phyloP scores from a whole-genome alignment of 1,140 invertebrate genomes.

The Eumeta japonica region DNA sequence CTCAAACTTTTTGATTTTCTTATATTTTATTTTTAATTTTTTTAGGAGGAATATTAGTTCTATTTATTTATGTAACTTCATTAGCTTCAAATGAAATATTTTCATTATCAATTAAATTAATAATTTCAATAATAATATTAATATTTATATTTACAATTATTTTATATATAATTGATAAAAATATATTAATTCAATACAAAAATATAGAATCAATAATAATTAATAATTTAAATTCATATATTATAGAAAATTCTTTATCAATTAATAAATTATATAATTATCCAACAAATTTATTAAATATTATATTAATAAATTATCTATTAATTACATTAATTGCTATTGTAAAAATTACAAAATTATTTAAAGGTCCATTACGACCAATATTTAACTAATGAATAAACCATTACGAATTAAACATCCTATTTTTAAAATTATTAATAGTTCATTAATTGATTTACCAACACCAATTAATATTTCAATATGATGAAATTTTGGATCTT shows the following conservation, averaged over 20 bases:
- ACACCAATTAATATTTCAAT: too few species aligned
- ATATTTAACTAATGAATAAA: too few species aligned
- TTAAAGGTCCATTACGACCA: too few species aligned
- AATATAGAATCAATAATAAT: too few species aligned
- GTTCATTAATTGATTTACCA: too few species aligned
- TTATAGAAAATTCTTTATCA: too few species aligned
- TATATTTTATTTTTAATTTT: background rate
- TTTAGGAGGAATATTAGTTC: too few species aligned
- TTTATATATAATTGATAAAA: slow-evolving; percentile 60
- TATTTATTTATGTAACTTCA: background rate
- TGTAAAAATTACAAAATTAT: too few species aligned
- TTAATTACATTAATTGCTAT: too few species aligned
- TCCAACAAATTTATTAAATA: too few species aligned
- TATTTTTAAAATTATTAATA: slow-evolving; percentile 53
- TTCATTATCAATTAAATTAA: background rate
- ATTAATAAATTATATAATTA: too few species aligned
- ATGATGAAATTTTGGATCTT: slow-evolving; percentile 59
- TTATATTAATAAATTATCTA: too few species aligned
- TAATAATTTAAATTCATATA: slow-evolving; percentile 63
- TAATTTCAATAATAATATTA: slow-evolving; percentile 63
- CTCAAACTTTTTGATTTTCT: background rate
- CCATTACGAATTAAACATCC: slow-evolving; percentile 44
- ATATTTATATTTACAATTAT: slow-evolving; percentile 58
- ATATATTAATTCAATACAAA: slow-evolving; percentile 55
- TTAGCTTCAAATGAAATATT: background rate